Evolutionary conservation across 2,888 invertebrate genomes (phyloP).

Genomic region (Furcula furcula): DNA sequence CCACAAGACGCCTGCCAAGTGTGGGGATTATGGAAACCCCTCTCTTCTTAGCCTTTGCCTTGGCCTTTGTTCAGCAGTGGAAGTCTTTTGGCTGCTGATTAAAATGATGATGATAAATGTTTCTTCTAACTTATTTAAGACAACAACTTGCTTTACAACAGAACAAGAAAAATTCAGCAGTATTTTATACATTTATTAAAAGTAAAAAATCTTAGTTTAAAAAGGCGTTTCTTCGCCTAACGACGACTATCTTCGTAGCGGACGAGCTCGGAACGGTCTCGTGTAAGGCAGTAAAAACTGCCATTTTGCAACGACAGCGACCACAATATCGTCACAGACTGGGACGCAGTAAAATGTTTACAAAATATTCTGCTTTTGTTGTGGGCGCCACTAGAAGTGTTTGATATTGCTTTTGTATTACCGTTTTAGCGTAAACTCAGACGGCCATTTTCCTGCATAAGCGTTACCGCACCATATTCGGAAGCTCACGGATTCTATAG

Average conservation of each 20-base stretch:
- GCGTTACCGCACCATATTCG: conserved; percentile 36
- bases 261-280: conserved; percentile 54
- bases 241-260: conserved; percentile 35
- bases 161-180: too few relatives aligned
- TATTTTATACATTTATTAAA: too few relatives aligned
- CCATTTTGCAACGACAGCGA: conserved; percentile 69
- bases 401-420: conserved; percentile 69
- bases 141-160: conserved; percentile 3
- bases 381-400: conserved; percentile 53
- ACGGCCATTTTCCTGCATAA: conserved; percentile 40
- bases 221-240: conserved; percentile 28
- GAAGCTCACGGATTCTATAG: conserved; percentile 11
- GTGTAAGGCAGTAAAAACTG: conserved; percentile 71
- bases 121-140: conserved; percentile 1
- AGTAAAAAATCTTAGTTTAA: conserved; percentile 18
- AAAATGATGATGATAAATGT: too few relatives aligned
- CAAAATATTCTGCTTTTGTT: conserved; percentile 73
- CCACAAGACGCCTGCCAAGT: too few relatives aligned
- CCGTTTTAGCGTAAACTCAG: conserved; percentile 53
- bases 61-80: too few relatives aligned
- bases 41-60: too few relatives aligned
- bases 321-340: conserved; percentile 75
- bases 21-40: too few relatives aligned
- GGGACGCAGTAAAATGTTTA: conserved; percentile 77
- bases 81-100: too few relatives aligned